phyloP scores from a whole-genome alignment of 35 echinoderm and acorn worm species.

The Ophioderma brevispina region DNA sequence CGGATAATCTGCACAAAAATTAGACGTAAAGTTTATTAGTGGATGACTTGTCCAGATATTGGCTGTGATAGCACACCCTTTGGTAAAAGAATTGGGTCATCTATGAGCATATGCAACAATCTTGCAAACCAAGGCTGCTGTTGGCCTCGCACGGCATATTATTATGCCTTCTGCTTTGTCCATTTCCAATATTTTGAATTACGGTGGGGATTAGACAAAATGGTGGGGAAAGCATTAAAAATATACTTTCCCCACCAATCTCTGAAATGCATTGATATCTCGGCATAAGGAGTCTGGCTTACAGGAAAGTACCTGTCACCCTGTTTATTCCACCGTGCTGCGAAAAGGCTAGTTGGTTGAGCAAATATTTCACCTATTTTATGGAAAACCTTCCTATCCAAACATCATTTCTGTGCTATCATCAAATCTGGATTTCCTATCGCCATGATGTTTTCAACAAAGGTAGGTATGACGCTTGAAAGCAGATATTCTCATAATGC shows the following conservation, averaged over 20 bases:
- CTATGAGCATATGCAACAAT: conserved; percentile 22
- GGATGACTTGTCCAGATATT: neutral
- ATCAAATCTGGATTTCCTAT: conserved; percentile 58
- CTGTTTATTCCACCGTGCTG: conserved; percentile 57
- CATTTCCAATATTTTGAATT: conserved; percentile 32
- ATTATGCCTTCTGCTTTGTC: conserved; percentile 52
- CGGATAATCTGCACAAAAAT: conserved; percentile 37
- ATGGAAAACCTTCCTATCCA: neutral
- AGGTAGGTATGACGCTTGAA: conserved; percentile 50
- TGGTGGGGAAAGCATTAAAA: conserved; percentile 41
- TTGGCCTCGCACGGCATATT: conserved; percentile 13
- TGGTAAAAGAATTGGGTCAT: neutral
- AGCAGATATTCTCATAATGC: conserved; percentile 45
- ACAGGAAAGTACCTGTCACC: conserved; percentile 76
- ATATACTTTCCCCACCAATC: conserved; percentile 47
- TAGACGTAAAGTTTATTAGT: neutral
- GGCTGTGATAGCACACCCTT: neutral
- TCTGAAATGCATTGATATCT: conserved; percentile 64
- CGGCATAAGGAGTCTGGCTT: conserved; percentile 65
- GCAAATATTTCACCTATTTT: conserved; percentile 1
- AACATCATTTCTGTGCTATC: conserved; percentile 59
- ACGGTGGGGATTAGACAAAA: conserved; percentile 10
- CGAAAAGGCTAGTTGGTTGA: conserved; percentile 76
- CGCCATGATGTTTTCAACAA: conserved; percentile 53
- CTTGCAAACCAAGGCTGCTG: conserved; percentile 25